Base-by-base conservation (phyloP, 2,888 invertebrate genomes). In the Sminthurides aquaticus region DNA sequence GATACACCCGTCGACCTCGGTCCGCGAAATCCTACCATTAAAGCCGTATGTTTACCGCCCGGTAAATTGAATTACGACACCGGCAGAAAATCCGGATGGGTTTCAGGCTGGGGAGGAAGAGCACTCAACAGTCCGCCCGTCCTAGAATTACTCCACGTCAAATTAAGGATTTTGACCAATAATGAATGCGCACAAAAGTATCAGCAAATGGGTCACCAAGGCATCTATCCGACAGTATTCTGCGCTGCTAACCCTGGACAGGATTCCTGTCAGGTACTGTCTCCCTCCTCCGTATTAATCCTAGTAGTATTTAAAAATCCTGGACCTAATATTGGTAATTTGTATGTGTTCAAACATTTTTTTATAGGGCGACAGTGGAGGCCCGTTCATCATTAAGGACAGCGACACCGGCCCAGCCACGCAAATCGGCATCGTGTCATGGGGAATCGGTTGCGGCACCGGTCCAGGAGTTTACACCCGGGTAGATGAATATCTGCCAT, bases 191-290 rank as follows among this genome's bases (percentile, higher is more conserved):
- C 86, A 67, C 78, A 81, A 22, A 91, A 90, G 77, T 91, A 91
- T 77, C 91, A 91, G 18, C 82, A 83, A 8, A 90, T 90, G 0
- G 91, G 91, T 15, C 89, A 92, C 0, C 92, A 90, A 11, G 91
- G 92, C 26, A 92, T 93, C 66, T 88, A 90, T 1, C 88, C 89
- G 8, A 88, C 89, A 76, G 91, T 92, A 86, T 79, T 93, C 3
- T 93, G 92, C 77, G 92, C 92, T 54, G 92, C 92, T 0, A 85
- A 85, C 79, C 88, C 87, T 15, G 85, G 86, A 66, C 88, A 85
- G 80, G 92, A 92, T 79, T 91, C 91, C 27, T 93, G 92, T 78
- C 91, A 91, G 80, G 92, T 92, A 83, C 84, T 87, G 27, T 52
- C 11, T 20, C 11, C 20, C 27, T 34, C 15, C 43, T 34, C 43